phyloP scores from a whole-genome alignment of 1,140 invertebrate species.

The Aphidius gifuensis region DNA sequence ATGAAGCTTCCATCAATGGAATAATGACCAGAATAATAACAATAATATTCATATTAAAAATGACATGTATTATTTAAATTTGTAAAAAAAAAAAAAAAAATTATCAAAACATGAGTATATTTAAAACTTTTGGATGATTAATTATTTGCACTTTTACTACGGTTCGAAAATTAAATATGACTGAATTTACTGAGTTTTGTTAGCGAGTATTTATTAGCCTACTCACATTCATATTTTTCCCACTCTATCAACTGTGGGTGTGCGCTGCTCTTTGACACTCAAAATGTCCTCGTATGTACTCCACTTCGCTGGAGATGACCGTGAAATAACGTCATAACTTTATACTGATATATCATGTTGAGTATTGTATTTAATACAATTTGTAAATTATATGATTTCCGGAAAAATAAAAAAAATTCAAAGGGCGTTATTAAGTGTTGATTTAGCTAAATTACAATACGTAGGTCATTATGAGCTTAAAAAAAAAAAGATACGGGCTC shows the following conservation, averaged over 20 bases:
- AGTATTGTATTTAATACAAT: too few species aligned
- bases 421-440: neutral
- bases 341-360: too few species aligned
- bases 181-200: neutral
- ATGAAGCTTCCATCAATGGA: too few species aligned
- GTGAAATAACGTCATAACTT: too few species aligned
- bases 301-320: too few species aligned
- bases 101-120: neutral
- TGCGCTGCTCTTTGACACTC: neutral
- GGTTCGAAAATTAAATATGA: neutral
- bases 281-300: neutral
- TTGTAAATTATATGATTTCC: too few species aligned
- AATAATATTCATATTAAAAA: too few species aligned
- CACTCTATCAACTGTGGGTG: neutral
- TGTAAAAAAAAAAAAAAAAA: neutral
- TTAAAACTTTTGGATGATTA: neutral
- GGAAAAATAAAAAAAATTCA: too few species aligned
- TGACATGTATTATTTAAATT: too few species aligned
- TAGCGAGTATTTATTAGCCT: constrained; percentile 2
- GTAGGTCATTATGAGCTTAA: neutral
- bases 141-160: neutral
- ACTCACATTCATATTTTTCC: neutral
- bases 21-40: too few species aligned
- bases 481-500: neutral
- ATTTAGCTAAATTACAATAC: neutral